Conservation (phyloP, 2,888 invertebrate genomes). For the Cinara cedri region DNA sequence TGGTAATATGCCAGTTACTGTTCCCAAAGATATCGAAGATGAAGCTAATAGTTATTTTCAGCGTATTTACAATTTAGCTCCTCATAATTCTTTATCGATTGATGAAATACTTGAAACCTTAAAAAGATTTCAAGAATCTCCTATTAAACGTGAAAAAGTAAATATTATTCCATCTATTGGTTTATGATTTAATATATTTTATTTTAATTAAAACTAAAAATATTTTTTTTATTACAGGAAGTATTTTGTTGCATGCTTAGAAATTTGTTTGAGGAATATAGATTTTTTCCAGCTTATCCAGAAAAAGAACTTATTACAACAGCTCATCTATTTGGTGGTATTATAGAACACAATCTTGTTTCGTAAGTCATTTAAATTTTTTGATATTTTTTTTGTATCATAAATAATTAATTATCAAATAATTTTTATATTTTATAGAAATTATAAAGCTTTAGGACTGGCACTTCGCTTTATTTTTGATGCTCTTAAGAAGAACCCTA, state of each 20-base stretch:
- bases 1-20: conserved; percentile 71
- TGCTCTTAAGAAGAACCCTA: conserved; percentile 87
- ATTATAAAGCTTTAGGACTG: conserved; percentile 82
- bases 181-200: neutral
- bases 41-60: conserved; percentile 99
- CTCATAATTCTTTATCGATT: conserved; percentile 89
- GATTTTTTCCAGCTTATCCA: conserved; percentile 98
- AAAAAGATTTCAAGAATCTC: conserved; percentile 92
- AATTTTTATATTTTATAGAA: conserved; percentile 61
- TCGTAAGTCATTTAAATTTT: conserved; percentile 65
- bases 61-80: conserved; percentile 95
- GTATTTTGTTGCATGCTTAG: conserved; percentile 99
- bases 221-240: conserved; percentile 61
- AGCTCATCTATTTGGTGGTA: conserved; percentile 96
- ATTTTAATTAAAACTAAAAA: neutral
- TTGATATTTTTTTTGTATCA: neutral
- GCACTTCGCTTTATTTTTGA: conserved; percentile 92
- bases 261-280: conserved; percentile 95
- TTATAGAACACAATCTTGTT: conserved; percentile 91
- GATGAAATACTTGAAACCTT: conserved; percentile 96
- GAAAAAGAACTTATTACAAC: conserved; percentile 97
- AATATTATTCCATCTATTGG: conserved; percentile 32
- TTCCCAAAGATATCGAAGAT: conserved; percentile 96
- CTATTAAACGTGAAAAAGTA: conserved; percentile 79
- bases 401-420: neutral